Evolutionary conservation across 2,113 vertebrate genomes (phyloP), one percentile per base, ranked within the genome.

Genomic region (Tinamus guttatus): DNA sequence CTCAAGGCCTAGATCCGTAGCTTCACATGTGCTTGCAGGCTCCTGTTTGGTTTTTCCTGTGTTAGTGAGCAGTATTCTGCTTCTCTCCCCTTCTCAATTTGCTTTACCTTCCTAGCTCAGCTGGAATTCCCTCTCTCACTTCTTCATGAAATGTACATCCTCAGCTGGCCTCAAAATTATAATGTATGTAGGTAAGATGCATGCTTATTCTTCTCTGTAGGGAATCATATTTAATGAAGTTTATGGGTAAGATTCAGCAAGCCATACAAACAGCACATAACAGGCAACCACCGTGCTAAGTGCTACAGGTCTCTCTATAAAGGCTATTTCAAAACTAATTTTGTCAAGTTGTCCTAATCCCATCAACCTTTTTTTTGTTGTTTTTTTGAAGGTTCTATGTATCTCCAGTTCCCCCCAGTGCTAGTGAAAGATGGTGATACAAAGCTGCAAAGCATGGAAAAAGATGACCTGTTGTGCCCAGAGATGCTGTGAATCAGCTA

Each of bases 1-100:
- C 21, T 38, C 80, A 82, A 34, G 78, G 59, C 84, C 67, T 32
- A 64, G 22, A 92, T 87, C 78, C 64, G 22, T n/a, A 43, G 58
- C 77, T 94, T 63, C 77, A 76, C 62, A 47, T 65, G 85, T 78
- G 73, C 56, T 93, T 81, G 90, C 88, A 93, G 77, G 43, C 16
- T 62, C 68, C 38, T 28, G 38, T 92, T 93, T 93, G 88, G 49
- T 81, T 90, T 95, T 87, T 84, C 70, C 32, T 78, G 69, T 20
- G 30, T 84, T 73, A 81, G 73, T 17, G 38, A 91, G 60, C 60
- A 76, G 80, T 69, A n/a, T 62, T 85, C 78, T 36, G 49, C 87
- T 52, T 78, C 56, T 58, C 54, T 58, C 54, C 18, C 8, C 28
- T 16, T 56, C 28, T 16, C 28, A 52, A 59, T 94, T 91, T 86